phyloP scores from a whole-genome alignment of 92 coral and sea anemone species.

The Montipora capitata region DNA sequence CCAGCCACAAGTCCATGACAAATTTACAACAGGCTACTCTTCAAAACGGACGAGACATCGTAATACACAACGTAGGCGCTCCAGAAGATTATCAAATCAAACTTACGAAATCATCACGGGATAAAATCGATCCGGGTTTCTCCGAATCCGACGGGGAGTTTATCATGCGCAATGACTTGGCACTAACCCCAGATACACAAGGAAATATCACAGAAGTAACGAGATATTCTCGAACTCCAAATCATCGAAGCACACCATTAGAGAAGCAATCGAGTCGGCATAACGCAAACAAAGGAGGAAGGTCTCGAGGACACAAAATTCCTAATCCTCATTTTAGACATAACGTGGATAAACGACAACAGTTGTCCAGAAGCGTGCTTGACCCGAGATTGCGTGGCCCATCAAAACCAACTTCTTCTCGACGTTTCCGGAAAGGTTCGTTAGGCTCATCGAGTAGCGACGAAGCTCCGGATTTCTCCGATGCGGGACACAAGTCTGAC shows the following conservation, averaged over 20 bases:
- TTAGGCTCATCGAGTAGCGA: conserved; percentile 91
- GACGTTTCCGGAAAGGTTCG: conserved; percentile 82
- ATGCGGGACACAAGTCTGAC: conserved; percentile 76
- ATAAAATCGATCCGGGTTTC: conserved; percentile 95
- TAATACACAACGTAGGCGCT: conserved; percentile 90
- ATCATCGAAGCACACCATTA: conserved; percentile 66
- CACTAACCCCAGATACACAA: conserved; percentile 7
- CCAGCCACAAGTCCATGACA: conserved; percentile 81
- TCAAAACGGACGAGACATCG: conserved; percentile 83
- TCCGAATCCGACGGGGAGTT: conserved; percentile 98
- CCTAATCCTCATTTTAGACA: conserved; percentile 73
- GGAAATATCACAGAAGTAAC: conserved; percentile 5
- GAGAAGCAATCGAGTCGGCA: conserved; percentile 37
- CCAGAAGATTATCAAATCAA: conserved; percentile 94
- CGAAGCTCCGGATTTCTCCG: conserved; percentile 89
- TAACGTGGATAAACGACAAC: conserved; percentile 70
- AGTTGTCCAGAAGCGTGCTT: conserved; percentile 75
- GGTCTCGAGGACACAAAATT: conserved; percentile 61
- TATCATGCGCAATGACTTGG: conserved; percentile 75
- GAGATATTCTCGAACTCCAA: conserved; percentile 13
- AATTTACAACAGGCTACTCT: conserved; percentile 65
- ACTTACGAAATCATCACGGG: conserved; percentile 82
- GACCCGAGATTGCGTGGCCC: conserved; percentile 82
- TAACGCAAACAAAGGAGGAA: conserved; percentile 49
- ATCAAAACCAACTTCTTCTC: conserved; percentile 55